phyloP scores from a whole-genome alignment of 1,140 invertebrate genomes.

The Manduca sexta region DNA sequence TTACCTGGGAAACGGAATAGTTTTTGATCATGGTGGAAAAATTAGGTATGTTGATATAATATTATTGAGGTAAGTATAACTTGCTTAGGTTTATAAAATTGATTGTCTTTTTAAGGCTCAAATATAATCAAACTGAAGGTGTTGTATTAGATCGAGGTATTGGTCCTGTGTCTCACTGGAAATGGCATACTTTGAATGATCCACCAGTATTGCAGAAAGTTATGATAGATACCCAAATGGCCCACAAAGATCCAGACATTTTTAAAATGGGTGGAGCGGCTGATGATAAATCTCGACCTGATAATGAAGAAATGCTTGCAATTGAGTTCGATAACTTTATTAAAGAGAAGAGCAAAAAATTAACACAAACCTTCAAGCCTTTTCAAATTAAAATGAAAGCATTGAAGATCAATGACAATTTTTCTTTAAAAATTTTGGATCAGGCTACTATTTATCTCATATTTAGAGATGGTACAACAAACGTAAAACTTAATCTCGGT shows the following conservation, averaged over 20 bases:
- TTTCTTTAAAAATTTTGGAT: constrained; percentile 59
- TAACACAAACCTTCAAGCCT: constrained; percentile 54
- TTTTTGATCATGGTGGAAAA: constrained; percentile 60
- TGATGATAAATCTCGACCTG: constrained; percentile 31
- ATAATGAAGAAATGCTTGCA: constrained; percentile 63
- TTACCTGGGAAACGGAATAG: constrained; percentile 58
- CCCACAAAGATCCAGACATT: constrained; percentile 56
- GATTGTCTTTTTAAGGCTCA: constrained; percentile 33
- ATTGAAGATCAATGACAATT: constrained; percentile 61
- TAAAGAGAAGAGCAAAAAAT: constrained; percentile 57
- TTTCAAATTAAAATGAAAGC: constrained; percentile 67
- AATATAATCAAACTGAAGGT: constrained; percentile 68
- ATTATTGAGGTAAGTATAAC: neutral
- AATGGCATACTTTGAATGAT: constrained; percentile 65
- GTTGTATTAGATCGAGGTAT: constrained; percentile 50
- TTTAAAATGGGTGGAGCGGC: constrained; percentile 33
- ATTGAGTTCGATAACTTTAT: constrained; percentile 65
- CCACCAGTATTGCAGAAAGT: constrained; percentile 61
- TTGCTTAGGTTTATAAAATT: neutral
- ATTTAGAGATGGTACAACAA: constrained; percentile 50
- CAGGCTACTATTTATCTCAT: constrained; percentile 58
- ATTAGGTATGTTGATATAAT: constrained; percentile 33
- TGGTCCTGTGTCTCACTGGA: constrained; percentile 60
- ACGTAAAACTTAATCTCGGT: constrained; percentile 57
- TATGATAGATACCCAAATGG: constrained; percentile 61